Base-by-base conservation (phyloP, 2,797 vertebrate species). In the Centroberyx gerrardi region DNA sequence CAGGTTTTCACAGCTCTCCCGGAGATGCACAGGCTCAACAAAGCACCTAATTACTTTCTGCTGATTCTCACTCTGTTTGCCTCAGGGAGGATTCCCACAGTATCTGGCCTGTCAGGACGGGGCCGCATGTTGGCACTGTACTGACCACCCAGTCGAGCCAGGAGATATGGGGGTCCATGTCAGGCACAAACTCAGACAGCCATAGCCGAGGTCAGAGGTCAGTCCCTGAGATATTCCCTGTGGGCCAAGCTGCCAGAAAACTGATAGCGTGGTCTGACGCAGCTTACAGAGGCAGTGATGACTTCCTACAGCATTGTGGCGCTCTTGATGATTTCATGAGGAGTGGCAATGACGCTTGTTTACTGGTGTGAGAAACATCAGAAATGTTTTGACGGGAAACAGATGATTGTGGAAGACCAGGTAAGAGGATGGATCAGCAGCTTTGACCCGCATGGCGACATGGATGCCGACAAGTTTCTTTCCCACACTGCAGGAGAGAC, bases 401-500 rank as follows among this genome's bases (percentile, higher is more conserved):
- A 53, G 17, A 53, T 53, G n/a, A 53, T 12, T 27, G 9, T 8
- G 13, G 31, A 22, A 15, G 15, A 8, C 27, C 54, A 56, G 28
- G 13, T 17, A 31, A 12, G 29, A 31, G 29, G 28, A 31, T 15
- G 28, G 54, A 14, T 15, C 15, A 10, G 8, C 27, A 29, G 7
- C 33, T 38, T 6, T 84, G 77, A 89, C 80, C 75, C 58, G 14
- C 64, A 55, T 59, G 15, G 55, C n/a, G 75, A 65, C 72, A 72
- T 69, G 33, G 31, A 68, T 74, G 56, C 53, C 63, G 44, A 62
- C 42, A 48, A 42, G 74, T 72, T 68, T 81, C 59, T 87, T 93
- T 95, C 93, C 92, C 94, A 95, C 88, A 93, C 80, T 54, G 78
- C 67, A 5, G 52, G 55, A 58, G 49, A 72, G 70, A 85, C 55